Evolutionary conservation across 1,140 invertebrate genomes (phyloP).

Genomic region (Bombus affinis): DNA sequence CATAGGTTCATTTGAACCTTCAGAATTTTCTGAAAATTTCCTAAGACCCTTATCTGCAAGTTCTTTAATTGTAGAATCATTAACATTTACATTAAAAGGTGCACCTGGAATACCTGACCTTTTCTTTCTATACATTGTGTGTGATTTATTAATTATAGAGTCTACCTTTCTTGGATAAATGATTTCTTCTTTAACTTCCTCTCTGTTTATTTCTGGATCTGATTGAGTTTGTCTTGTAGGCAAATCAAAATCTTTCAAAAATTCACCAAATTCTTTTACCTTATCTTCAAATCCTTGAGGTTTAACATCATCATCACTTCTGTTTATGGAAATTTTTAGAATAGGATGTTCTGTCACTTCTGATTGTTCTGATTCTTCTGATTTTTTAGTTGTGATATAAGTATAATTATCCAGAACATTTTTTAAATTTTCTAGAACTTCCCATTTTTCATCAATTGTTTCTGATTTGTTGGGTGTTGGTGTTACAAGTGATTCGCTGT

Average conservation of each 20-base stretch:
- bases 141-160: constrained; percentile 24
- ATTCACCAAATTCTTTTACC: constrained; percentile 76
- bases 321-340: constrained; percentile 53
- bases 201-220: constrained; percentile 1
- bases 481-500: constrained; percentile 52
- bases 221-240: constrained; percentile 58
- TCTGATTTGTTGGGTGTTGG: constrained; percentile 48
- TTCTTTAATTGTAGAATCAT: constrained; percentile 75
- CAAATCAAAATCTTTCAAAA: constrained; percentile 77
- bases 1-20: constrained; percentile 75
- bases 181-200: constrained; percentile 49
- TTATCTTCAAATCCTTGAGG: constrained; percentile 71
- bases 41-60: constrained; percentile 74
- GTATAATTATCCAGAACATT: constrained; percentile 55
- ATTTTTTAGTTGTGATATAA: background rate
- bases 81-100: constrained; percentile 50
- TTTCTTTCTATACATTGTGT: background rate
- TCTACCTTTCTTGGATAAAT: constrained; percentile 54
- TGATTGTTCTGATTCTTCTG: constrained; percentile 65
- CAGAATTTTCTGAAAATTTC: constrained; percentile 72
- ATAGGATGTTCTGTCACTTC: constrained; percentile 63
- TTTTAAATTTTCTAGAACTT: constrained; percentile 48
- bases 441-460: constrained; percentile 2
- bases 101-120: constrained; percentile 54
- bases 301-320: constrained; percentile 50